Evolutionary conservation across 2,888 invertebrate genomes (phyloP).

Genomic region (Phytoseiulus persimilis): DNA sequence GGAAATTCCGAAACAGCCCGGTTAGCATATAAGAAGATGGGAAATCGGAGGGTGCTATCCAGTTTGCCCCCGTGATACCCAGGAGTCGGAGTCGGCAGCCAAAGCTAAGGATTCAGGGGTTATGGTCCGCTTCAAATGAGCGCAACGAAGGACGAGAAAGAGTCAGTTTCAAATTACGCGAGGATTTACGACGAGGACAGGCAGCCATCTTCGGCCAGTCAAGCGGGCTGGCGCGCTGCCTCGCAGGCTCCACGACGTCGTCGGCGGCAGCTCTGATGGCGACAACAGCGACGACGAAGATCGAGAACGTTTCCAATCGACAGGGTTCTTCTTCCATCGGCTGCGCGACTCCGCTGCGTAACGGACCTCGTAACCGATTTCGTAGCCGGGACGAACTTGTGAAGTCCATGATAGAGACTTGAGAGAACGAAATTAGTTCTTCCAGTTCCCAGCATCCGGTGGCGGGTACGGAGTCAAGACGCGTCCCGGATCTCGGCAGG

Average conservation of each 20-base stretch:
- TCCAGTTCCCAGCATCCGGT: not conserved
- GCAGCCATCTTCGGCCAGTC: not conserved
- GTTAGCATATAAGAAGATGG: slow-evolving; percentile 5
- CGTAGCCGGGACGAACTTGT: not conserved
- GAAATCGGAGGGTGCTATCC: not conserved
- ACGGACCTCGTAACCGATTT: not conserved
- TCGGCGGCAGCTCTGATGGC: not conserved
- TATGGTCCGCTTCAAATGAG: not conserved
- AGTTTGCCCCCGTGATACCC: not conserved
- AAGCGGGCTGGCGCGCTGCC: not conserved
- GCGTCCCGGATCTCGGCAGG: not conserved
- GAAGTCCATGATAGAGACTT: not conserved
- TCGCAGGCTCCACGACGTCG: not conserved
- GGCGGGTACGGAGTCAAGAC: not conserved
- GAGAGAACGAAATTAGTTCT: not conserved
- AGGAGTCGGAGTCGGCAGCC: not conserved
- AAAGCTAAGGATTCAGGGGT: not conserved
- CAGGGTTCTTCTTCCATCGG: not conserved
- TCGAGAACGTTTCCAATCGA: not conserved
- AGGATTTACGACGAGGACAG: not conserved
- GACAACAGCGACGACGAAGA: not conserved
- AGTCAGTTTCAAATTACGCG: not conserved
- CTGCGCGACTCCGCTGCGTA: no score
- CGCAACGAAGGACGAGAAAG: not conserved
- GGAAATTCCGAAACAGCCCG: not conserved